A percentile compares a stretch with the other conserved stretches of the same genome.
phyloP scores from a whole-genome alignment of 1,140 invertebrate genomes.

The Bathynomus jamesi region DNA sequence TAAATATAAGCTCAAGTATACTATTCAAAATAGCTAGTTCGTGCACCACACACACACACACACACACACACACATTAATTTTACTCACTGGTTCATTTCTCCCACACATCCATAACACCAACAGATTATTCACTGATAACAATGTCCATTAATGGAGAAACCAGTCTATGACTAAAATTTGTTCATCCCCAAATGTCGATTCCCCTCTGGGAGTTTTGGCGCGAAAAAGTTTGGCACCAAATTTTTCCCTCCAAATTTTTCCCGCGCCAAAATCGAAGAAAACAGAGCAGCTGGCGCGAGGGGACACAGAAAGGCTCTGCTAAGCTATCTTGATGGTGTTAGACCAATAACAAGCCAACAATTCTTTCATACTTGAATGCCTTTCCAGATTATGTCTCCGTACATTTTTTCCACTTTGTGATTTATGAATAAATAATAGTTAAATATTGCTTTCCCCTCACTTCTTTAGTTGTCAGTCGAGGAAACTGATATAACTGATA shows the following conservation, averaged over 20 bases:
- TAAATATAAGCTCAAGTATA: too few species aligned
- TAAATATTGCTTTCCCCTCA: background rate
- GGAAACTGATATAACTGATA: too few species aligned
- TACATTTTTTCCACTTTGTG: background rate
- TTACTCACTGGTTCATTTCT: too few species aligned
- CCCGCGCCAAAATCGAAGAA: too few species aligned
- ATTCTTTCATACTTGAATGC: background rate
- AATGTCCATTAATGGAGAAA: background rate
- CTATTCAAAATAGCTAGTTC: too few species aligned
- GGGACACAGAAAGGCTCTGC: background rate
- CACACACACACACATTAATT: too few species aligned
- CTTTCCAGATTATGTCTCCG: background rate
- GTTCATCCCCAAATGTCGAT: background rate
- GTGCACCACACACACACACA: too few species aligned
- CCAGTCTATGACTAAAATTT: background rate
- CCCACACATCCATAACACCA: too few species aligned
- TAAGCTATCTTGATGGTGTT: background rate
- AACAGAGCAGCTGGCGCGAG: background rate
- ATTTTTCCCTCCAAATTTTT: too few species aligned
- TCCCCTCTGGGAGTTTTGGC: background rate
- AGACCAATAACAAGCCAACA: background rate
- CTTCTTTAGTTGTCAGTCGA: background rate
- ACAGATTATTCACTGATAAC: too few species aligned
- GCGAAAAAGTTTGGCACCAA: too few species aligned
- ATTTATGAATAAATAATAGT: constrained; percentile 1